Base-by-base conservation (phyloP, 2,113 vertebrate species). In the Sinocyclocheilus anophthalmus region DNA sequence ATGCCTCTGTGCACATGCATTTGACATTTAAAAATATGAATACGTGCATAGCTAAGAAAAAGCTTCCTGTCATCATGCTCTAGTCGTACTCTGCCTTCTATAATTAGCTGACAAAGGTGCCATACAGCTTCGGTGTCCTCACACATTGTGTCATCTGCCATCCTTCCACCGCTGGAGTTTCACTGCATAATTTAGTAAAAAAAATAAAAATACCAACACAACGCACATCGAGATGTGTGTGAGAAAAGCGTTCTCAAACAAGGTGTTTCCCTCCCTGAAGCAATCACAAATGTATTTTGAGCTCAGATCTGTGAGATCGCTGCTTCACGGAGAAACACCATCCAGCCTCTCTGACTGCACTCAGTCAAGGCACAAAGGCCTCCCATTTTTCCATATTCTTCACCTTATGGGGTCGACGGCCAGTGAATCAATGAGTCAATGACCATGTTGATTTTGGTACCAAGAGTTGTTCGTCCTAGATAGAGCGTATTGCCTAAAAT, bases 21-120 rank as follows among this genome's bases (percentile, higher is more conserved):
- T 59, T 84, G 82, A 84, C 82, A 84, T 84, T 84, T 84, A 57
- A 37, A 57, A 73, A 55, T 72, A 59, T 59, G 50, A 73, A 84
- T 39, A 59, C 1, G 4, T 9, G 24, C 42, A 67, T 22, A 20
- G 33, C 67, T 4, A 59, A 59, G 69, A 57, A 78, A 33, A 72
- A 22, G 73, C 63, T 57, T 85, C 13, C 48, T 22, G 61, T 84
- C 84, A 24, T 48, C 18, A 4, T 16, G 20, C 61, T 26, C 85
- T 20, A 78, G 84, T 67, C 13, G 76, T 63, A 57, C 76, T 69
- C 76, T 88, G 85, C 63, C 78, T 63, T 73, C 70, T 79, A 70
- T 61, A 84, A 87, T 85, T 67, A 86, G 83, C 85, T 88, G 61
- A 72, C 20, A 70, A 89, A 92, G 83, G 91, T 92, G 91, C 48